Evolutionary conservation across 1,140 invertebrate species (phyloP), one percentile per base, ranked within the genome.

Genomic region (Papilio machaon): DNA sequence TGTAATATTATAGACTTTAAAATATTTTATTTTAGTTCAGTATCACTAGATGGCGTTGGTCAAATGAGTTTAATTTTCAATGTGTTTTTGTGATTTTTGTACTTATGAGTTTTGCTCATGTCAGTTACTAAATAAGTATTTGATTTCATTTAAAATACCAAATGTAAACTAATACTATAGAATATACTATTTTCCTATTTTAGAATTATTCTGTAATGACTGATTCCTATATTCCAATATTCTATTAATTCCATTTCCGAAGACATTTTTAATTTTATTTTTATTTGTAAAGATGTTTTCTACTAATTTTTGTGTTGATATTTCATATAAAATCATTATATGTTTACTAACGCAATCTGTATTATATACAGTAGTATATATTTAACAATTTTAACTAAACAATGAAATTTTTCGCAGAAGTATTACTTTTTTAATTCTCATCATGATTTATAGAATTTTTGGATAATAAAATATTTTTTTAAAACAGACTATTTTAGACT

Each of bases 61-160:
- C n/a, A 58, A 77, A 49, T 43, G 23, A 38, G 23, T 47, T 82
- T 80, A 23, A 83, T 80, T 81, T 83, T 80, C 73, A 84, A 83
- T 81, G 85, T 87, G 84, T 81, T 85, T 87, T 86, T 90, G 90
- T 91, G 89, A 91, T 93, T 89, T 85, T 87, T 86, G 91, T 93
- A 93, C 91, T 93, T 93, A 92, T 90, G 85, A 84, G 88, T 85
- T 86, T 90, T 91, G 88, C 89, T 91, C 90, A 90, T 84, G 74
- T 46, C 54, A 78, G 13, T 60, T 60, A 38, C 7, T 82, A 79
- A 46, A 64, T 84, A 81, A 75, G 76, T 83, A 79, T 83, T 78
- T 52, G 80, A 60, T 81, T 84, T 83, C 80, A 15, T 58, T 75
- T 84, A 84, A 80, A 80, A 83, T 88, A 85, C 85, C 87, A 88